Evolutionary conservation across 92 coral and sea anemone genomes (phyloP), one percentile per base, ranked within the genome.

Genomic region (Zoanthus gigantus): DNA sequence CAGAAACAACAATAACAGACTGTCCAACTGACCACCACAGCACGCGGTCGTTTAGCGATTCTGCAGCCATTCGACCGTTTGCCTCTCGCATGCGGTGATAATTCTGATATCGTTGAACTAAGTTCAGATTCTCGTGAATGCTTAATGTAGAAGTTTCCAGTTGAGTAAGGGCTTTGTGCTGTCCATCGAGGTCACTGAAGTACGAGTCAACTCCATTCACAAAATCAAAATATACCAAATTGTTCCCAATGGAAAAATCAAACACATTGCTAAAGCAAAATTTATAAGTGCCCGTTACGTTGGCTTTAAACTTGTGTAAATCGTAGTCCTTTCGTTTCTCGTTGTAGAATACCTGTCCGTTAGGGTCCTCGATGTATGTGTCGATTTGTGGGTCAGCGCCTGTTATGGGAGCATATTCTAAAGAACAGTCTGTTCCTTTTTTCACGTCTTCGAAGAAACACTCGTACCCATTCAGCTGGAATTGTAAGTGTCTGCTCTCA

Each of bases 11-110:
- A 17, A 97, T 76, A 3, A 89, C 57, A 23, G 99, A 96, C 69
- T 97, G 99, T 56, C 99, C 95, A 12, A 93, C 67, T 4, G 99
- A 97, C 99, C 99, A 97, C 99, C 99, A 97, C 66, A 93, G 94
- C 0, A 97, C 99, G 7, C 95, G 90, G 76, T 82, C 85, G 28
- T 78, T 86, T 23, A 97, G 79, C 50, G 92, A 84, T 16, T 97
- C 99, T 0, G 97, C 99, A 5, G 99, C 99, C 48, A 97, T 53
- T 9, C 99, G 95, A n/a, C 96, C 94, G 79, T 97, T 97, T 2
- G 99, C 97, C 72, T 97, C 99, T 69, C 99, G 87, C 42, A 97
- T 92, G 53, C 99, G 88, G 88, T 97, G 94, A 81, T 90, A 96
- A 82, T 97, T 97, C 88, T 97, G 99, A 76, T 97, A 97, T 83